Percentiles rank a stretch among this genome's conserved stretches.
Conservation (phyloP, 2,113 vertebrate genomes). For the Microcebus jonahi region DNA sequence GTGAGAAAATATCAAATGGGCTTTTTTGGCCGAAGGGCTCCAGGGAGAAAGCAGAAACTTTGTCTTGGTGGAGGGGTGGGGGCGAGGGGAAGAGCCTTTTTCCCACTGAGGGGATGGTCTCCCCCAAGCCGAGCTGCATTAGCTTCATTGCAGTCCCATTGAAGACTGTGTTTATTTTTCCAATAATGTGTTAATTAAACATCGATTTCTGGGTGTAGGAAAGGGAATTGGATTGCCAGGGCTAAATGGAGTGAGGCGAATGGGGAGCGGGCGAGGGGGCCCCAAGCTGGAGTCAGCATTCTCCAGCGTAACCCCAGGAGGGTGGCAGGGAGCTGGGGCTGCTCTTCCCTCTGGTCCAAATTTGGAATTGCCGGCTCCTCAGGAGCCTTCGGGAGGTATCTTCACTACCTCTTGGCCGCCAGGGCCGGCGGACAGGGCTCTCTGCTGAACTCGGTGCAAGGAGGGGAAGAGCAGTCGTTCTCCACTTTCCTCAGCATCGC, state of each 20-base stretch:
- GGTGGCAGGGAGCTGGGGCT: constrained; percentile 4
- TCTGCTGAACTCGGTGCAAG: background rate
- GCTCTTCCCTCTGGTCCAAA: background rate
- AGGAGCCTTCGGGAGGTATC: background rate
- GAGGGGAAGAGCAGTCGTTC: background rate
- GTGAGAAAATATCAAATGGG: no score
- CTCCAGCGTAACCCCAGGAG: constrained; percentile 62
- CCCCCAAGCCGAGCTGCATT: constrained; percentile 77
- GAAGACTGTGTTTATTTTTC: constrained; percentile 78
- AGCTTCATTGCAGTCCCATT: constrained; percentile 82
- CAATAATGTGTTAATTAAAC: constrained; percentile 89
- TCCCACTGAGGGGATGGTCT: constrained; percentile 34
- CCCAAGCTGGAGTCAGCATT: constrained; percentile 80
- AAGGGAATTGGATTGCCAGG: constrained; percentile 85
- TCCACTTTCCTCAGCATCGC: background rate
- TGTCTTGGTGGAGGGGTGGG: constrained; percentile 32
- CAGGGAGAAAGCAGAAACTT: background rate
- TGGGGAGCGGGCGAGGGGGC: constrained; percentile 73
- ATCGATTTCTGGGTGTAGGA: constrained; percentile 85
- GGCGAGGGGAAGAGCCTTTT: constrained; percentile 1
- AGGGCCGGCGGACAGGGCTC: background rate
- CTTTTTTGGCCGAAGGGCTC: background rate
- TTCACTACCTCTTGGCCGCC: background rate
- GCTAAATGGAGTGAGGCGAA: constrained; percentile 84
- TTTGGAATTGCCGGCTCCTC: background rate